Base-by-base conservation (phyloP, 2,113 vertebrate genomes). In the Epinephelus moara region DNA sequence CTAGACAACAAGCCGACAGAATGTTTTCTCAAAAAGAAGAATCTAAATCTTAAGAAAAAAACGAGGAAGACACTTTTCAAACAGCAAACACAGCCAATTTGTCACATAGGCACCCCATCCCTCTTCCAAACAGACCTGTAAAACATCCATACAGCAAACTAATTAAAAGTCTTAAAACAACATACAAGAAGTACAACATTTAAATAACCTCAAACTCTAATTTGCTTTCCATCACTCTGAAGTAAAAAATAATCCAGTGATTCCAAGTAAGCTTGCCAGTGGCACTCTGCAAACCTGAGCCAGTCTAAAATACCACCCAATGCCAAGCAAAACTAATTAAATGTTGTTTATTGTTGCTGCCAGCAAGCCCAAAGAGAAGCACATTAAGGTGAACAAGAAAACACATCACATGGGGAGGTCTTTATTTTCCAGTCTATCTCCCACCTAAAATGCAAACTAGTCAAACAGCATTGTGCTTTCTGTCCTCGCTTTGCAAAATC, bases 311-410 rank as follows among this genome's bases (percentile, higher is more conserved):
- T 75, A 78, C 42, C 25, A 75, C 23, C 55, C 45, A 78, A 23
- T 87, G 87, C 78, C 83, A 86, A 84, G 80, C n/a, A 78, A 89
- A 89, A 87, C 79, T 85, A 82, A 92, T 90, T 88, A 90, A 90
- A 85, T 84, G 73, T 75, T 84, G 81, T 84, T 92, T 84, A 81
- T 87, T 86, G 67, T 82, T 73, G 81, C 78, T 89, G 85, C 84
- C 78, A 91, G 85, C 55, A 9, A 78, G 21, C 71, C 76, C 61
- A 78, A 64, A 83, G 59, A 87, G 74, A 78, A 81, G 67, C 75
- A 47, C 81, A 88, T 87, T 82, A 78, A 78, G 78, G 76, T 80
- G 76, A 81, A 79, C n/a, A 71, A 61, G 61, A 81, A 69, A 70
- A 45, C 42, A 69, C 57, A 62, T 82, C 47, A 84, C 67, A 75